Percentiles rank a stretch among this genome's conserved stretches.
phyloP scores from a whole-genome alignment of 2,113 vertebrate genomes.

The cattle (Bos taurus) region ARS-UCD2.0 NC_037355.1:25639501-25640000 shows the following conservation, averaged over 20 bases:
- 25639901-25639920: neutral
- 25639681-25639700: neutral
- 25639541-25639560: fast-evolving
- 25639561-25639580: fast-evolving
- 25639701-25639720: neutral
- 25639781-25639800: neutral
- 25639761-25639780: neutral
- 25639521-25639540: neutral
- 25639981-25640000: neutral
- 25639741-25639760: neutral
- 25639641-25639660: neutral
- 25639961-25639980: neutral
- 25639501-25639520: neutral
- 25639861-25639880: neutral
- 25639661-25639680: neutral
- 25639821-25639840: neutral
- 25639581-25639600: neutral
- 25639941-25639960: neutral
- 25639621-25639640: neutral
- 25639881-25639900: neutral
- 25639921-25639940: neutral
- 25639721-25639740: neutral
- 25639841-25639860: neutral
- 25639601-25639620: neutral
- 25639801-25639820: neutral